These are phyloP conservation scores for Empis livida DNA, from an alignment of 2,888 invertebrate species.

Conservation along the genomic window DNA sequence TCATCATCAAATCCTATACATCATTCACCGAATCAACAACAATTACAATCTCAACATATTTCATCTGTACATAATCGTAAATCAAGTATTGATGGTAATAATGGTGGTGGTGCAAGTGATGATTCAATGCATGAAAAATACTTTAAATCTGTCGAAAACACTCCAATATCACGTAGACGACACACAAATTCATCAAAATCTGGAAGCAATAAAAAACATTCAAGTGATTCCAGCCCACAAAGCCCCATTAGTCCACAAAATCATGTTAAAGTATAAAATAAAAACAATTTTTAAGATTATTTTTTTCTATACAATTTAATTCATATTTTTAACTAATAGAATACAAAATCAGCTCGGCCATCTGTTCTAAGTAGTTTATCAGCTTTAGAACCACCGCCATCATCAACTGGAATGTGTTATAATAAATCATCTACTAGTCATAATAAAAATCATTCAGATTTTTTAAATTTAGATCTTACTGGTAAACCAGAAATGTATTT, in stretches of 20 bases:
- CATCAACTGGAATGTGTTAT: conserved; percentile 10
- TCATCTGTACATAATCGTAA: conserved; percentile 5
- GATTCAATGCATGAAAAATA: conserved; percentile 75
- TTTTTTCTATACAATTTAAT: not conserved
- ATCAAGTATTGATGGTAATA: conserved; percentile 36
- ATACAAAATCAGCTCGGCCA: conserved; percentile 12
- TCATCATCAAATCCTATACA: conserved; percentile 22
- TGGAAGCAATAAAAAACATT: conserved; percentile 31
- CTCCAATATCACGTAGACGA: conserved; percentile 45
- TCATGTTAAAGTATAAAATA: conserved; percentile 9
- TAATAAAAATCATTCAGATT: conserved; percentile 16
- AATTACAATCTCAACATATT: conserved; percentile 3
- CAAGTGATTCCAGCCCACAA: conserved; percentile 49
- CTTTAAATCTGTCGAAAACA: conserved; percentile 58
- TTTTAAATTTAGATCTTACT: conserved; percentile 15
- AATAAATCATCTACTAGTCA: conserved; percentile 12
- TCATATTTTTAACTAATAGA: conserved; percentile 5
- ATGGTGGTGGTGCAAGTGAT: conserved; percentile 47
- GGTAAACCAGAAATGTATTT: conserved; percentile 16
- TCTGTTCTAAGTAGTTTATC: conserved; percentile 13
- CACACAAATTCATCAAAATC: conserved; percentile 28
- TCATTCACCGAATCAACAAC: not conserved
- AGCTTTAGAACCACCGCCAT: conserved; percentile 8
- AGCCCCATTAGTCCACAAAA: conserved; percentile 45
- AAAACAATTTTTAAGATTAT: not conserved